These are phyloP conservation scores for Amphibalanus amphitrite DNA, from an alignment of 1,140 invertebrate genomes.

Conservation along the genomic window DNA sequence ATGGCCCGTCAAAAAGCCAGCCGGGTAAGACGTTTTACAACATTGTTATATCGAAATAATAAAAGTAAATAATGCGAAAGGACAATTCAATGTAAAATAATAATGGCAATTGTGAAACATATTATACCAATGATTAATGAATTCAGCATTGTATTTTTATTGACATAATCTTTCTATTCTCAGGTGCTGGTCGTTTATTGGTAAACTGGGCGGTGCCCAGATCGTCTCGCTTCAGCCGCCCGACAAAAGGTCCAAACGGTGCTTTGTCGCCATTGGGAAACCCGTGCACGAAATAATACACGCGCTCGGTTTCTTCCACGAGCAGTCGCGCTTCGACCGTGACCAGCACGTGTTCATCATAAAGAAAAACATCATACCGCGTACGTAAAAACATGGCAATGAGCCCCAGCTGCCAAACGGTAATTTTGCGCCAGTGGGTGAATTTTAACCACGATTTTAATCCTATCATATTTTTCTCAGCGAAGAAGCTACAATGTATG, in stretches of 20 bases:
- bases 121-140: too few species aligned
- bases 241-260: constrained; percentile 35
- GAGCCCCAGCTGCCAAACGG: not conserved
- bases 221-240: constrained; percentile 43
- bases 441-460: not conserved
- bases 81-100: too few species aligned
- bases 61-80: too few species aligned
- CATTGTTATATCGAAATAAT: constrained; percentile 2
- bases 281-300: constrained; percentile 48
- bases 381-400: constrained; percentile 22
- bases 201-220: constrained; percentile 42
- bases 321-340: constrained; percentile 41
- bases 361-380: constrained; percentile 35
- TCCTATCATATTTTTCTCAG: constrained; percentile 11
- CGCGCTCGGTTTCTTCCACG: constrained; percentile 43
- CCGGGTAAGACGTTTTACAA: constrained; percentile 24
- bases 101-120: too few species aligned
- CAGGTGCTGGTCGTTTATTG: constrained; percentile 51
- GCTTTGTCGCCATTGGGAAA: constrained; percentile 38
- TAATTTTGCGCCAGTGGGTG: not conserved
- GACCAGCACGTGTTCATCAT: constrained; percentile 39
- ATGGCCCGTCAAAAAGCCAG: constrained; percentile 43
- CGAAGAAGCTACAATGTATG: too few species aligned
- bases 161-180: not conserved
- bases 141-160: too few species aligned